A percentile compares a stretch with the other conserved stretches of the same genome.
These are phyloP conservation scores for Thumatha senex DNA, from an alignment of 2,888 invertebrate species.

Conservation along the genomic window DNA sequence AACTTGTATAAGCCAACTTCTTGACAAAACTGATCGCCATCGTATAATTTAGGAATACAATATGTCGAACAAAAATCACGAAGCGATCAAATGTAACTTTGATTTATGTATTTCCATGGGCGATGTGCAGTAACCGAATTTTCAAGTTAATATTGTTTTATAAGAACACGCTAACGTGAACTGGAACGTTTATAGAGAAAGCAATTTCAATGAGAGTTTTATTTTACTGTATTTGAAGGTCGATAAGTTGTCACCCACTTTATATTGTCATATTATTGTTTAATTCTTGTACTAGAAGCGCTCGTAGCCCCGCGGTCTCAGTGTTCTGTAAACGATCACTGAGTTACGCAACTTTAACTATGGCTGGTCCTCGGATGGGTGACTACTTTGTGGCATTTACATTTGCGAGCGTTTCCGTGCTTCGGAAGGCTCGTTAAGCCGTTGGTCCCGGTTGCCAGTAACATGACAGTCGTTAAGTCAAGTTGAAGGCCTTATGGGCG, in stretches of 20 bases:
- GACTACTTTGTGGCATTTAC: too few relatives aligned
- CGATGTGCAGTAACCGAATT: constrained; percentile 35
- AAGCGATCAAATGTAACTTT: constrained; percentile 19
- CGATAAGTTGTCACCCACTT: background rate
- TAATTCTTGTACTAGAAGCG: too few relatives aligned
- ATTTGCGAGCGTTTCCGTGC: too few relatives aligned
- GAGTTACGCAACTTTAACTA: too few relatives aligned
- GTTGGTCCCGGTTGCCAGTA: too few relatives aligned
- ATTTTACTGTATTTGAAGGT: background rate
- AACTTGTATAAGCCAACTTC: constrained; percentile 23
- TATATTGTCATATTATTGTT: too few relatives aligned
- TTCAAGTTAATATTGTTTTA: constrained; percentile 18
- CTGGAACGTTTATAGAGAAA: background rate
- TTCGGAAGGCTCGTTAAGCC: too few relatives aligned
- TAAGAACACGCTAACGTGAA: constrained; percentile 9
- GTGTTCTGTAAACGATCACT: too few relatives aligned
- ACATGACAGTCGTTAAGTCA: too few relatives aligned
- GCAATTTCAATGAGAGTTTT: background rate
- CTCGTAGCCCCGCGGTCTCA: too few relatives aligned
- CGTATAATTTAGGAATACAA: constrained; percentile 35
- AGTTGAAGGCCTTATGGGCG: too few relatives aligned
- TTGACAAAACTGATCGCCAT: constrained; percentile 13
- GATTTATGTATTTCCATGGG: constrained; percentile 34
- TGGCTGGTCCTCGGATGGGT: too few relatives aligned
- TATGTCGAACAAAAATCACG: constrained; percentile 36